A percentile compares a stretch with the other conserved stretches of the same genome.
phyloP scores from a whole-genome alignment of 1,140 invertebrate genomes.

The Heterodera schachtii region DNA sequence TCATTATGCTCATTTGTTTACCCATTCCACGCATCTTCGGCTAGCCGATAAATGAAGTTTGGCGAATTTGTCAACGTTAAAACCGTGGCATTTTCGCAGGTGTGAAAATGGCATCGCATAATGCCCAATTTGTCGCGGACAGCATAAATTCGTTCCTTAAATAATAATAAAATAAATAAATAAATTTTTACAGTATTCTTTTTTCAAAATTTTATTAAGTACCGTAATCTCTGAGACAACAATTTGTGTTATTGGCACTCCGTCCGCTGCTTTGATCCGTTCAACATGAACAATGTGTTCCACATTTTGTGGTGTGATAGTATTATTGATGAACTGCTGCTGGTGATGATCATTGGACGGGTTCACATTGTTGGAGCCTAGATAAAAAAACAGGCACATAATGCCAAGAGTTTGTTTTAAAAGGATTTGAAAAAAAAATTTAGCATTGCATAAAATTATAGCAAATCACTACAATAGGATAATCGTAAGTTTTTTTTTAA shows the following conservation, averaged over 20 bases:
- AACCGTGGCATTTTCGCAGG: slow-evolving; percentile 38
- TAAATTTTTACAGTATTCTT: no score
- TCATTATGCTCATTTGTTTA: background rate
- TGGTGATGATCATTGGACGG: background rate
- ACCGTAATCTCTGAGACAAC: slow-evolving; percentile 22
- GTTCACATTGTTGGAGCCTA: background rate
- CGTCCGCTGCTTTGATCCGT: slow-evolving; percentile 42
- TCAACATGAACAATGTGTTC: slow-evolving; percentile 9
- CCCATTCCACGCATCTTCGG: slow-evolving; percentile 50
- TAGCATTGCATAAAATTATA: no score
- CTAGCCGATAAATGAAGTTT: slow-evolving; percentile 45
- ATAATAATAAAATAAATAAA: slow-evolving; percentile 6
- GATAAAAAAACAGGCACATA: no score
- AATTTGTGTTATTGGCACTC: slow-evolving; percentile 47
- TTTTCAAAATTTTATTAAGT: no score
- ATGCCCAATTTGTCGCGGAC: slow-evolving; percentile 47
- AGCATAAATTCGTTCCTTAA: slow-evolving; percentile 41
- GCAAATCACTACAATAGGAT: no score
- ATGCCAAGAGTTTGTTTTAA: no score
- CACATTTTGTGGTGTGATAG: background rate
- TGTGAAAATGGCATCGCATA: slow-evolving; percentile 38
- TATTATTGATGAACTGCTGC: background rate
- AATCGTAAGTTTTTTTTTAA: no score
- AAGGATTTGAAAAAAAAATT: no score
- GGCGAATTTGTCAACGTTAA: slow-evolving; percentile 34